Conservation (phyloP, 2,113 vertebrate species). For the Calypte anna region DNA sequence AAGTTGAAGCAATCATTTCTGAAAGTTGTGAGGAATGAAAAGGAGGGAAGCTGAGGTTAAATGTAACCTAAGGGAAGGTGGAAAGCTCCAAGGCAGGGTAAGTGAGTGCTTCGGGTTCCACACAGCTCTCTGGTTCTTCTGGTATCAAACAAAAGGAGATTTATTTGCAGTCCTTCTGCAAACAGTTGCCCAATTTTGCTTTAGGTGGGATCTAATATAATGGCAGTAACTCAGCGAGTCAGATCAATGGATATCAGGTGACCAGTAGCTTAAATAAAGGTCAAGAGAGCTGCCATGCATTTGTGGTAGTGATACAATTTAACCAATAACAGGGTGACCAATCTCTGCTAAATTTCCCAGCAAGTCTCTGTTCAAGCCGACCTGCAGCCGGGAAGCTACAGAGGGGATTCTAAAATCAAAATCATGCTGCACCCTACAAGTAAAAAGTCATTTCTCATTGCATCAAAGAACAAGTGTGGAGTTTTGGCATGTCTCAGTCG, state of each 20-base stretch:
- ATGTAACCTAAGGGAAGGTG: not conserved
- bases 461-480: not conserved
- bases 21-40: not conserved
- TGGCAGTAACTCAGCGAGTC: not conserved
- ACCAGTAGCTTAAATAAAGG: not conserved
- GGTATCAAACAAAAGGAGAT: not conserved
- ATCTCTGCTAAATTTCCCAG: not conserved
- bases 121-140: not conserved
- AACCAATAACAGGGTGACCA: not conserved
- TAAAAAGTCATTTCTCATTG: not conserved
- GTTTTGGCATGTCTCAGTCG: not conserved
- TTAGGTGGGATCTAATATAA: not conserved
- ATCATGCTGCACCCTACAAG: accelerated
- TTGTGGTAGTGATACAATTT: not conserved
- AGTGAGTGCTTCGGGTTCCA: not conserved
- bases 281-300: not conserved
- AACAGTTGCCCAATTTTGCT: not conserved
- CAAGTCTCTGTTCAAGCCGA: not conserved
- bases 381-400: not conserved
- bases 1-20: not conserved
- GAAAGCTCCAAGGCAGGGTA: not conserved
- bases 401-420: not conserved
- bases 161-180: not conserved
- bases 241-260: not conserved
- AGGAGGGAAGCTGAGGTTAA: not conserved